A percentile compares a stretch with the other conserved stretches of the same genome.
Evolutionary conservation across 2,113 vertebrate genomes (phyloP).

Genomic region (Mormoops blainvillei): DNA sequence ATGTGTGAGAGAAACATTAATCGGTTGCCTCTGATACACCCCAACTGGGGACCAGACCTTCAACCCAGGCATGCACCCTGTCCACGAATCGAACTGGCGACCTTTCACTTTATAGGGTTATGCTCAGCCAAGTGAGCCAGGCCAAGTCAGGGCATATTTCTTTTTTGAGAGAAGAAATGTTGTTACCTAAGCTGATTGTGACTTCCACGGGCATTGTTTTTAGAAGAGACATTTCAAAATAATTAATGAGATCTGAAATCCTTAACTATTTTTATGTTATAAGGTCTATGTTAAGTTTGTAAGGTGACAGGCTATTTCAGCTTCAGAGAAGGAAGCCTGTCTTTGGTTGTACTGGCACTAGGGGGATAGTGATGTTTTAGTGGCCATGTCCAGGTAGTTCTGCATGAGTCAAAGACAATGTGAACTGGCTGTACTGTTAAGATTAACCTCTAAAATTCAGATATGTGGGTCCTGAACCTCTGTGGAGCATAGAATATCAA

Average conservation of each 20-base stretch:
- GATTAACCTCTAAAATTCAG: neutral
- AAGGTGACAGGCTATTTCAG: neutral
- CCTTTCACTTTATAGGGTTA: too few species aligned
- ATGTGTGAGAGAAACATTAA: too few species aligned
- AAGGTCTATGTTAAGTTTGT: neutral
- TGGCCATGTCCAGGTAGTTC: neutral
- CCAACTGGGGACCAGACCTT: too few species aligned
- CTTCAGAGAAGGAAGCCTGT: neutral
- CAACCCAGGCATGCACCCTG: too few species aligned
- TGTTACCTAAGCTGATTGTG: neutral
- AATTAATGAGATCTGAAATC: conserved; percentile 3
- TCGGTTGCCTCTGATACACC: too few species aligned
- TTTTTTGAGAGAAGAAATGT: neutral
- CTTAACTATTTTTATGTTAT: neutral
- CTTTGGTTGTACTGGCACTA: neutral
- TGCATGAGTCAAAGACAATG: neutral
- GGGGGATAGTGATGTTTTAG: neutral
- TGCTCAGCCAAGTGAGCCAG: too few species aligned
- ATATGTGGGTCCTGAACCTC: neutral
- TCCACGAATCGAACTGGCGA: too few species aligned
- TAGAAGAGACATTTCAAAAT: neutral
- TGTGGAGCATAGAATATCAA: neutral
- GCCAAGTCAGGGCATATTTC: neutral
- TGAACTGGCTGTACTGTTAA: neutral
- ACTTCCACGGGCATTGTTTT: neutral